These are phyloP conservation scores for Cantharis rustica DNA, from an alignment of 2,888 invertebrate genomes.

Conservation along the genomic window DNA sequence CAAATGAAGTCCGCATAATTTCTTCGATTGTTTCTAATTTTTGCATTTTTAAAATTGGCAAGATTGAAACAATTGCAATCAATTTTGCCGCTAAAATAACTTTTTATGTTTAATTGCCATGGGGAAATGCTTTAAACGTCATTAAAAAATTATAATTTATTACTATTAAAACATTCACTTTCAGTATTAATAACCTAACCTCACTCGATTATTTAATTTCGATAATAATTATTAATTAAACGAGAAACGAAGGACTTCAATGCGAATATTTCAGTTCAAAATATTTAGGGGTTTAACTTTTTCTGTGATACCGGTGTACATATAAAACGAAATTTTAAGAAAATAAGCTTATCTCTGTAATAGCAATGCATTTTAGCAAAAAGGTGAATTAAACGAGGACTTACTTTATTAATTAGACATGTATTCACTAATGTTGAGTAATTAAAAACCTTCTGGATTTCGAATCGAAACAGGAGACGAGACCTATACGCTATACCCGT, in stretches of 20 bases:
- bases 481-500: constrained; percentile 53
- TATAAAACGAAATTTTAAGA: background rate
- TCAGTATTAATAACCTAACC: background rate
- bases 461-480: constrained; percentile 51
- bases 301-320: background rate
- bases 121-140: background rate
- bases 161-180: background rate
- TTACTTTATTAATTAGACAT: constrained; percentile 52
- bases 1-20: background rate
- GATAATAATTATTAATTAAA: background rate
- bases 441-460: constrained; percentile 51
- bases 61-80: background rate
- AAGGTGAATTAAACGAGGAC: constrained; percentile 35
- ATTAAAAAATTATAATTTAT: background rate
- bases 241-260: background rate
- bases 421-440: constrained; percentile 47
- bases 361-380: background rate
- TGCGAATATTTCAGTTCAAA: background rate
- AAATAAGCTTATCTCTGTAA: background rate
- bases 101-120: background rate
- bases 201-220: background rate
- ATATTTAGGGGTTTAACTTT: background rate
- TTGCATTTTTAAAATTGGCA: background rate
- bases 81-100: background rate
- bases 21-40: background rate